Percentiles rank a stretch among this genome's conserved stretches.
phyloP scores from a whole-genome alignment of 2,888 invertebrate genomes.

The Plemyria rubiginata region DNA sequence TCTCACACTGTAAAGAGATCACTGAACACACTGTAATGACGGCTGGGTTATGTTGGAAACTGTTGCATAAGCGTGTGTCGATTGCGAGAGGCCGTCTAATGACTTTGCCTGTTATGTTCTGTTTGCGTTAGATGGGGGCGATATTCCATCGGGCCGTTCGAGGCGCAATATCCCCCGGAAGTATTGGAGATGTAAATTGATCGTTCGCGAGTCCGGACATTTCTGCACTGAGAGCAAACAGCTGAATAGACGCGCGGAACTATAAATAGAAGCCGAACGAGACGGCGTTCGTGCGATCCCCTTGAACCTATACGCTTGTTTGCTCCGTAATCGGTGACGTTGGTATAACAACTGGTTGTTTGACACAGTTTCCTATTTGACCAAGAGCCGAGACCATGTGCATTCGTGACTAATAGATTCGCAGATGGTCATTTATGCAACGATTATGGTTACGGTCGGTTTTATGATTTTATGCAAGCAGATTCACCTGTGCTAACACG shows the following conservation, averaged over 20 bases:
- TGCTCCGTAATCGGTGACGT: slow-evolving; percentile 75
- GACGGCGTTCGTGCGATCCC: slow-evolving; percentile 80
- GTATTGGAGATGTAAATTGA: slow-evolving; percentile 63
- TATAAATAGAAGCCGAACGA: slow-evolving; percentile 82
- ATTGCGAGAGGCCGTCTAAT: slow-evolving; percentile 70
- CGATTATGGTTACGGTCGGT: slow-evolving; percentile 45
- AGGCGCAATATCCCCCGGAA: slow-evolving; percentile 57
- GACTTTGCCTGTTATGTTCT: slow-evolving; percentile 61
- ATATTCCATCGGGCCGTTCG: slow-evolving; percentile 42
- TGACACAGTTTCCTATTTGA: slow-evolving; percentile 82
- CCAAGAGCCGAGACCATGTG: slow-evolving; percentile 75
- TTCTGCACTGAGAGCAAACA: slow-evolving; percentile 80
- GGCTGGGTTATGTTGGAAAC: slow-evolving; percentile 59
- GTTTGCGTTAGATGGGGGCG: slow-evolving; percentile 48
- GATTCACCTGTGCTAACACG: slow-evolving; percentile 48
- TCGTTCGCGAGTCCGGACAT: slow-evolving; percentile 80
- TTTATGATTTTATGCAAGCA: slow-evolving; percentile 44
- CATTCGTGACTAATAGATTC: slow-evolving; percentile 65
- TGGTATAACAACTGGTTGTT: slow-evolving; percentile 73
- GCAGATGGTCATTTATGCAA: slow-evolving; percentile 66
- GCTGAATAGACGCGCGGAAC: slow-evolving; percentile 77
- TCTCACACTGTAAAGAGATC: slow-evolving; percentile 63
- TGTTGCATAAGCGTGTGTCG: slow-evolving; percentile 71
- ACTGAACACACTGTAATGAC: slow-evolving; percentile 69
- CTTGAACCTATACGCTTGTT: slow-evolving; percentile 80